Evolutionary conservation across 2,888 invertebrate genomes (phyloP).

Genomic region (Megastigmus dorsalis): DNA sequence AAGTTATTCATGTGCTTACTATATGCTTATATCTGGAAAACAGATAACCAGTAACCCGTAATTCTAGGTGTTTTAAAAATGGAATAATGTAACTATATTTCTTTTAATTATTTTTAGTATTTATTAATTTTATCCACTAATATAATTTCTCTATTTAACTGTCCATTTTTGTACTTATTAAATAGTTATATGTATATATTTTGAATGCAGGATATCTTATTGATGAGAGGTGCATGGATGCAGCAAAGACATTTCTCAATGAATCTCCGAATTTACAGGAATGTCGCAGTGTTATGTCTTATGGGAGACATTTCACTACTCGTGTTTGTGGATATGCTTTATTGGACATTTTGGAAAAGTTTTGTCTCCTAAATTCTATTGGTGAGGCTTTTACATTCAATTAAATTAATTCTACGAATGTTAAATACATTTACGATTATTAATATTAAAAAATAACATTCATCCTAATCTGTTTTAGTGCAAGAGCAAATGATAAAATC

Average conservation of each 20-base stretch:
- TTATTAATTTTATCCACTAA: too few species aligned
- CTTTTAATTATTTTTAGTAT: too few species aligned
- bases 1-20: too few species aligned
- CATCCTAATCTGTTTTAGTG: slow-evolving; percentile 28
- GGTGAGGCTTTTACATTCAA: slow-evolving; percentile 35
- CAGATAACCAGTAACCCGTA: too few species aligned
- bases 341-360: slow-evolving; percentile 44
- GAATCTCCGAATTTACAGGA: slow-evolving; percentile 58
- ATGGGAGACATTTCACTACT: slow-evolving; percentile 56
- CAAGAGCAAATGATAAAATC: slow-evolving; percentile 31
- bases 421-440: too few species aligned
- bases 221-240: slow-evolving; percentile 38
- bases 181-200: background rate
- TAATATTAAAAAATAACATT: background rate
- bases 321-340: slow-evolving; percentile 40
- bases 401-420: background rate
- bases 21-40: too few species aligned
- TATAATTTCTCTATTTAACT: too few species aligned
- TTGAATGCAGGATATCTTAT: slow-evolving; percentile 44
- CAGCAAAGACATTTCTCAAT: slow-evolving; percentile 53
- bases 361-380: slow-evolving; percentile 36
- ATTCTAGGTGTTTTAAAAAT: too few species aligned
- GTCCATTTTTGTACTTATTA: too few species aligned
- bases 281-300: slow-evolving; percentile 55
- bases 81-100: too few species aligned